Evolutionary conservation across 1,140 invertebrate species (phyloP).

Genomic region (Adelges cooleyi): DNA sequence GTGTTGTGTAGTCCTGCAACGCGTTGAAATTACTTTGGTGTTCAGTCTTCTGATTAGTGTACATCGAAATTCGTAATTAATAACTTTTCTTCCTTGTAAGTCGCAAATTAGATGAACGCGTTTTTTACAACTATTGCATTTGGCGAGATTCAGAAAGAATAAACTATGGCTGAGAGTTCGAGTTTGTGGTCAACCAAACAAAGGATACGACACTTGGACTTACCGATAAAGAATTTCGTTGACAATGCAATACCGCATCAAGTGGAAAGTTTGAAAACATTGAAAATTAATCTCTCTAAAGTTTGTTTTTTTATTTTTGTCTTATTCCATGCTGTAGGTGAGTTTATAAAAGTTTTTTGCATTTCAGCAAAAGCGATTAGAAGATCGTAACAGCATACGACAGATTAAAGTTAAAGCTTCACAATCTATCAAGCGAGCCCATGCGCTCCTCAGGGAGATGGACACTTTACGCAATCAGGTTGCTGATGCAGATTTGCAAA

Average conservation of each 20-base stretch:
- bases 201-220: constrained; percentile 13
- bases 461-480: constrained; percentile 18
- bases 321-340: background rate
- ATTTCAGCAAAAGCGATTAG: constrained; percentile 10
- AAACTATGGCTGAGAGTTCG: constrained; percentile 4
- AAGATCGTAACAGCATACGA: constrained; percentile 1
- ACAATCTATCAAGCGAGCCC: constrained; percentile 2
- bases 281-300: background rate
- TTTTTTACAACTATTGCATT: too few species aligned
- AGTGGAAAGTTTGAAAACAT: background rate
- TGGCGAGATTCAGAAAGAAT: too few species aligned
- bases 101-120: too few species aligned
- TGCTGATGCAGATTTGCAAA: background rate
- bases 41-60: too few species aligned
- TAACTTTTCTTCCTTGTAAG: too few species aligned
- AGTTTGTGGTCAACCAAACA: constrained; percentile 7
- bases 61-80: too few species aligned
- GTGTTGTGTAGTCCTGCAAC: too few species aligned
- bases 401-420: constrained; percentile 8
- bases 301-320: background rate
- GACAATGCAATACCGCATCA: constrained; percentile 11
- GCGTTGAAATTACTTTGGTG: too few species aligned
- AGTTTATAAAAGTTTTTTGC: background rate
- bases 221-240: constrained; percentile 3
- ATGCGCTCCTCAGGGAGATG: constrained; percentile 7